These are phyloP conservation scores for Ridgeia piscesae DNA, from an alignment of 1,140 invertebrate genomes.

Conservation along the genomic window DNA sequence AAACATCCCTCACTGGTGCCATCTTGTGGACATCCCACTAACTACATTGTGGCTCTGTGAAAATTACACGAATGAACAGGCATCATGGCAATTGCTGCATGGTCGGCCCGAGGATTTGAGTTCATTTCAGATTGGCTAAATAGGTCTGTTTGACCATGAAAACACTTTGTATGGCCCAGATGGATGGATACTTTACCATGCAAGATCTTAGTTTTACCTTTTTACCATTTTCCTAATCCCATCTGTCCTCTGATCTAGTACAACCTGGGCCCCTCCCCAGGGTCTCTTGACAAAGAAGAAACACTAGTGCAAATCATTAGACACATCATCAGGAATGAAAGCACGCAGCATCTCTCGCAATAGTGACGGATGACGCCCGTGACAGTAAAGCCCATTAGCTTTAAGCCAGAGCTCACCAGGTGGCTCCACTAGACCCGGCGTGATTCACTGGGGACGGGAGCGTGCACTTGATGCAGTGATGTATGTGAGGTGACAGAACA, in stretches of 20 bases:
- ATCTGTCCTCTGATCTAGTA: not conserved
- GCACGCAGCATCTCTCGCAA: not conserved
- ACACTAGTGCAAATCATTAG: not conserved
- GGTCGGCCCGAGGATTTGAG: too few species aligned
- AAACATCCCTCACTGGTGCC: too few species aligned
- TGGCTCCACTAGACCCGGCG: not conserved
- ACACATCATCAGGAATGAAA: not conserved
- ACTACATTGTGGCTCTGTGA: too few species aligned
- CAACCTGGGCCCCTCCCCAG: not conserved
- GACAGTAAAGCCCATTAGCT: not conserved
- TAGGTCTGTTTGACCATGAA: too few species aligned
- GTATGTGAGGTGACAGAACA: not conserved
- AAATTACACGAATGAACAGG: too few species aligned
- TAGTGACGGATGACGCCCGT: not conserved
- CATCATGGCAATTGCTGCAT: too few species aligned
- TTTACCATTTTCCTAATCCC: not conserved
- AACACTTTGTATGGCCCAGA: too few species aligned
- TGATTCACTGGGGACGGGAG: not conserved
- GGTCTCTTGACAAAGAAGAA: too few species aligned
- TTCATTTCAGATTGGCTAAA: too few species aligned
- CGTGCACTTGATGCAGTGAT: not conserved
- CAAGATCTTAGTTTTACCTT: too few species aligned
- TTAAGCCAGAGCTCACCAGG: not conserved
- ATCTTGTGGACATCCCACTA: too few species aligned
- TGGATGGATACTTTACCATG: too few species aligned